Percentiles rank a stretch among this genome's conserved stretches.
phyloP scores from a whole-genome alignment of 2,888 invertebrate species.

The Pycnomerus fuliginosus region DNA sequence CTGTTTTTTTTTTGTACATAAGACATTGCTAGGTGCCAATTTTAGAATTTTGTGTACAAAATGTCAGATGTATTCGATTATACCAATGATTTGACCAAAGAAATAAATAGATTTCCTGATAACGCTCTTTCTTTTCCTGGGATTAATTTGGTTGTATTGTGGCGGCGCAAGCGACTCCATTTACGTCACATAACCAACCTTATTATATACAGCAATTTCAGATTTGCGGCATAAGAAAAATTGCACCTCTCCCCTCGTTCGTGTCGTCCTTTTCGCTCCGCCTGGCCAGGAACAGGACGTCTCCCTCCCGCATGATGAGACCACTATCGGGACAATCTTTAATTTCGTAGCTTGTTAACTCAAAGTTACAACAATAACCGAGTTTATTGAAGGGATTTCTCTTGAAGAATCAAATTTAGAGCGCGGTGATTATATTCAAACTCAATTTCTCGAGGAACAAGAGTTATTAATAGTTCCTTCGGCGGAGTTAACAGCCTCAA shows the following conservation, averaged over 20 bases:
- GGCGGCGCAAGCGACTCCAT: conserved; percentile 34
- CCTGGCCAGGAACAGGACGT: conserved; percentile 47
- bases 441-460: too few relatives aligned
- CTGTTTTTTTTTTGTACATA: conserved; percentile 21
- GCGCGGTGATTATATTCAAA: too few relatives aligned
- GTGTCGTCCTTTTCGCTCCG: conserved; percentile 34
- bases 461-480: conserved; percentile 8
- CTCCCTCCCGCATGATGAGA: conserved; percentile 57
- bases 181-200: conserved; percentile 46
- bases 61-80: conserved; percentile 45
- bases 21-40: conserved; percentile 49
- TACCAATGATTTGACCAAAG: conserved; percentile 71
- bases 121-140: conserved; percentile 5
- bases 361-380: conserved; percentile 44
- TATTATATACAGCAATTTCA: conserved; percentile 49
- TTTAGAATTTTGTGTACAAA: conserved; percentile 43
- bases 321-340: conserved; percentile 64
- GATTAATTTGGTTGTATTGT: too few relatives aligned
- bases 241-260: conserved; percentile 45
- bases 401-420: conserved; percentile 25
- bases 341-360: conserved; percentile 57
- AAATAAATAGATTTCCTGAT: conserved; percentile 46
- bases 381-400: conserved; percentile 37
- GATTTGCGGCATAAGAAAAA: conserved; percentile 48
- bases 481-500: conserved; percentile 5